Evolutionary conservation across 2,888 invertebrate species (phyloP).

Genomic region (Hypomecis punctinalis): DNA sequence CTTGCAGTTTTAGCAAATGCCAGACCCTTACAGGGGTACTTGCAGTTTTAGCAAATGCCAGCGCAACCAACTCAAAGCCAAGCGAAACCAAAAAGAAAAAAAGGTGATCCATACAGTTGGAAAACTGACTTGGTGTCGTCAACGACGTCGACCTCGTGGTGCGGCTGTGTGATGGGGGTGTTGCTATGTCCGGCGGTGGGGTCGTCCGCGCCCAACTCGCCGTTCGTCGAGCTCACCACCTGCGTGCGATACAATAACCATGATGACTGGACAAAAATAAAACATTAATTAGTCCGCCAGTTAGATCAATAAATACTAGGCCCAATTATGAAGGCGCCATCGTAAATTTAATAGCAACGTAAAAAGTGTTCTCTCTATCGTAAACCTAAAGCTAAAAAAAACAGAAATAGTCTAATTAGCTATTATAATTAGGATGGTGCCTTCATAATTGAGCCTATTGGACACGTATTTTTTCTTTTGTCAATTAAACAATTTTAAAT

Average conservation of each 20-base stretch:
- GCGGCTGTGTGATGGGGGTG: conserved; percentile 96
- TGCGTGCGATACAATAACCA: conserved; percentile 60
- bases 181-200: conserved; percentile 98
- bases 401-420: too few species aligned
- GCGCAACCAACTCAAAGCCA: conserved; percentile 48
- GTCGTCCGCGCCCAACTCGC: conserved; percentile 97
- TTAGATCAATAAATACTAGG: too few species aligned
- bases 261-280: background rate
- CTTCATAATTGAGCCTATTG: too few species aligned
- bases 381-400: too few species aligned
- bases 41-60: conserved; percentile 13
- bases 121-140: conserved; percentile 98
- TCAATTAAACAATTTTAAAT: too few species aligned
- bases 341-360: too few species aligned
- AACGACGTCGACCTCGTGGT: conserved; percentile 96
- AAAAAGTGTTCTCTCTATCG: too few species aligned
- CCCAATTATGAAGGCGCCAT: too few species aligned
- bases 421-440: too few species aligned
- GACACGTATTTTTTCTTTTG: too few species aligned
- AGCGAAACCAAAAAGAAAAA: conserved; percentile 63
- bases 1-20: conserved; percentile 15
- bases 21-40: too few species aligned
- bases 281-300: too few species aligned
- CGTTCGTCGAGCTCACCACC: conserved; percentile 99
- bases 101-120: conserved; percentile 73